Conservation (phyloP, 2,113 vertebrate species). For the Aix galericulata region DNA sequence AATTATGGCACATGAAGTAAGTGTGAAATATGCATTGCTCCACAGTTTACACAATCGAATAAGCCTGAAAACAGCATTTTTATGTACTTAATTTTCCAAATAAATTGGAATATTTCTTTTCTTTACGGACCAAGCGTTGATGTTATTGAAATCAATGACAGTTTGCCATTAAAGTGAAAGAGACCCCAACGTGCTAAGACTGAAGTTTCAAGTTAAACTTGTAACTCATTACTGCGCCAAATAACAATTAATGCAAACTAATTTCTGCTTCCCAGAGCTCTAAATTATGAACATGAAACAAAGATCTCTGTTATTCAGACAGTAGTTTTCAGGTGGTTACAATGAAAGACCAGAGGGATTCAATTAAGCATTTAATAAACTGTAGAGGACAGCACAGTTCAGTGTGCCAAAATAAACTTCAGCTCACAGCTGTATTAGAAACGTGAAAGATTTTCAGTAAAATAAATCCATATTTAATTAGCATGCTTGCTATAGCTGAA, state of each 20-base stretch:
- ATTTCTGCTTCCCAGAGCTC: background rate
- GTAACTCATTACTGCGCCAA: background rate
- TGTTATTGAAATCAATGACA: background rate
- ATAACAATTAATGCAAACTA: background rate
- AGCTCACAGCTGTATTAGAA: slow-evolving; percentile 27
- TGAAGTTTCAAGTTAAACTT: background rate
- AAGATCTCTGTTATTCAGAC: background rate
- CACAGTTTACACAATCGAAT: background rate
- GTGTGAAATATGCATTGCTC: background rate
- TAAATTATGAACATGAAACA: background rate
- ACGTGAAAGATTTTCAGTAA: slow-evolving; percentile 40
- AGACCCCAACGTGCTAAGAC: background rate
- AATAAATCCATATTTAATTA: slow-evolving; percentile 60
- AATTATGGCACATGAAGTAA: background rate
- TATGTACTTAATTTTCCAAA: background rate
- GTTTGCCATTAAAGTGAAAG: background rate
- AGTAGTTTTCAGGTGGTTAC: background rate
- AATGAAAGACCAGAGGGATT: background rate
- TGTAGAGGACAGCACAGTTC: background rate
- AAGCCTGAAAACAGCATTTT: background rate
- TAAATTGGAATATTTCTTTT: background rate
- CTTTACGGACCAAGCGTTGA: background rate
- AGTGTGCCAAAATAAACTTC: slow-evolving; percentile 42
- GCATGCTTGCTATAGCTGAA: slow-evolving; percentile 1
- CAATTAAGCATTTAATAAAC: slow-evolving; percentile 23